Base-by-base conservation (phyloP, 2,797 vertebrate genomes). In the Tapirus indicus region DNA sequence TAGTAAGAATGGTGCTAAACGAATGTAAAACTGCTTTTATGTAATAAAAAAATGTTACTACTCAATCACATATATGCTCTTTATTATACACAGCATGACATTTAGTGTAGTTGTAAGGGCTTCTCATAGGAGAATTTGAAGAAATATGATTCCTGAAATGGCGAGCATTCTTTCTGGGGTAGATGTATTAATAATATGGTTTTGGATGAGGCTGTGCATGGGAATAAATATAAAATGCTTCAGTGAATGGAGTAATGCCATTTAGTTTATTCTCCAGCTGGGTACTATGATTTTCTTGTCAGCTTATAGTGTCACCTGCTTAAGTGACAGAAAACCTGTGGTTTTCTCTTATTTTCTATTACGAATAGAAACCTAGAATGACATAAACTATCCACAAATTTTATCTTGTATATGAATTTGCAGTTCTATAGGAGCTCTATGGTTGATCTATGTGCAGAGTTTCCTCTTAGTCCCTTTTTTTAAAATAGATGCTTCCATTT, bases 261-360 rank as follows among this genome's bases (percentile, higher is more conserved):
- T 83, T 83, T 38, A 44, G 0, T 93, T 97, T 97, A 85, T 97
- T 87, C 93, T 96, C 98, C 95, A 93, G 60, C 13, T 88, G 94
- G 4, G 7, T 52, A 13, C 77, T 97, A n/a, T 96, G 90, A 96
- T 98, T 98, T 93, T 98, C 97, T 98, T 97, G 90, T 98, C 97
- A 97, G 91, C 68, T 98, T 98, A 79, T 87, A 95, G 84, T 98
- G 96, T 97, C 97, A 97, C 92, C 96, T 97, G 60, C 92, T 71
- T 80, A 97, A 77, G 94, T 98, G 96, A 98, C 49, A 97, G 83
- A 97, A 98, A 97, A 96, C 62, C 68, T 96, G 96, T 95, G 72
- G 95, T 83, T 98, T 97, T 69, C 17, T 78, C 91, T 97, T 98
- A 97, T 97, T 98, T 98, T 60, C 49, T 38, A n/a, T 97, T 85